A percentile compares a stretch with the other conserved stretches of the same genome.
phyloP scores from a whole-genome alignment of 2,113 vertebrate species.

The Montifringilla adamsi region DNA sequence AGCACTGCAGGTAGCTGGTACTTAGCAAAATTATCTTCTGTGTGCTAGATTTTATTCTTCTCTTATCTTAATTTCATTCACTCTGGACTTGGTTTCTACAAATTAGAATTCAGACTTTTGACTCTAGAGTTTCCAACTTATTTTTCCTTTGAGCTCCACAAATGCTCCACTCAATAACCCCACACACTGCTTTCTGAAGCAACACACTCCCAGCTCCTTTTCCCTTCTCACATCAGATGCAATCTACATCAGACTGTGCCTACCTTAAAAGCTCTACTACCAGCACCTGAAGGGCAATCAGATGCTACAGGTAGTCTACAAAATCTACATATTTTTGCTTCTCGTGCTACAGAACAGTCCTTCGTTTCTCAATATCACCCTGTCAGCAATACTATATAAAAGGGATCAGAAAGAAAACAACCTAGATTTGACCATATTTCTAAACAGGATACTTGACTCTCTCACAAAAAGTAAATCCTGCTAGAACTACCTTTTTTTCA shows the following conservation, averaged over 20 bases:
- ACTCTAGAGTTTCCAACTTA: neutral
- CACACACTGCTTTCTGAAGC: neutral
- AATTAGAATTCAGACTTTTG: fast-evolving
- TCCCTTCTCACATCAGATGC: neutral
- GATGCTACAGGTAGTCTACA: neutral
- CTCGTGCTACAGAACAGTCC: neutral
- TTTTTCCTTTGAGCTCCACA: neutral
- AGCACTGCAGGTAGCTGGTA: neutral
- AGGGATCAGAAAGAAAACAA: neutral
- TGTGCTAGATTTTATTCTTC: neutral
- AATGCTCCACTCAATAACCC: neutral
- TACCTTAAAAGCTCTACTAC: neutral
- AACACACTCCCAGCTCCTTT: neutral
- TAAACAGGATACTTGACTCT: neutral
- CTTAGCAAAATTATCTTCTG: neutral
- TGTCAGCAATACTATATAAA: neutral
- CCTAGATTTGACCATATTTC: neutral
- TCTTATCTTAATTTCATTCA: neutral
- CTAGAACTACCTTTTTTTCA: neutral
- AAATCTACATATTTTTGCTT: neutral
- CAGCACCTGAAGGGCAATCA: neutral
- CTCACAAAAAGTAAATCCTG: neutral
- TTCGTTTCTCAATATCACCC: neutral
- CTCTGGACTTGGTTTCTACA: neutral
- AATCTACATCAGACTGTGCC: neutral